Evolutionary conservation across 2,113 vertebrate species (phyloP), one percentile per base, ranked within the genome.

Genomic region (Onychostoma macrolepis): DNA sequence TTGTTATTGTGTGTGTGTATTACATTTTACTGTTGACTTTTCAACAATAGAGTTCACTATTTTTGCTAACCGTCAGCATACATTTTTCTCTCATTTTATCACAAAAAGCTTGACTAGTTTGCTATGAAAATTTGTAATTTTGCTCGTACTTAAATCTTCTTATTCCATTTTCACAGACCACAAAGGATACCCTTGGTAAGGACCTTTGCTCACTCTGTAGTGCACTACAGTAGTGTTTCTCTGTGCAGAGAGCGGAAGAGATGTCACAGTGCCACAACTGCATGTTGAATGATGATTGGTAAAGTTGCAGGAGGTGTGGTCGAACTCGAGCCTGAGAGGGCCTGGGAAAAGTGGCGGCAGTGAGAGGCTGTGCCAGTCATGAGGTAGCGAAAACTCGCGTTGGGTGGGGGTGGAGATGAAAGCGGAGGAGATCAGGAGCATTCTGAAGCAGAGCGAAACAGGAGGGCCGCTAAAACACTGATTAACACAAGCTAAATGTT

Each of bases 321-420:
- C 41, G n/a, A 48, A 12, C 90, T 88, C 11, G 5, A 48, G 87
- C 82, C 87, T n/a, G 84, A 90, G 85, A 91, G 78, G 48, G 87
- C 86, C 87, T 89, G 89, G 90, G 92, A 90, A 84, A 92, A 91
- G 89, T 91, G 86, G 72, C 84, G 90, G 88, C 83, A 67, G 85
- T 83, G 84, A 77, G 84, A 86, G 83, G 80, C 82, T 6, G 84
- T 89, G 89, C 91, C 91, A 91, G 85, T 92, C 89, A 88, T 83
- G 85, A 84, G 53, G 74, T 72, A 74, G 48, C 19, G 13, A 83
- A 89, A 77, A 75, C 28, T 24, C 83, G 53, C 65, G 77, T 87
- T 78, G 88, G 74, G 86, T 87, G 89, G 86, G 85, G 79, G 83
- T 67, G 86, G 83, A 61, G 83, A 82, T 88, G 65, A 83, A 67